Base-by-base conservation (phyloP, 2,888 invertebrate genomes). In the Lasiommata megera region DNA sequence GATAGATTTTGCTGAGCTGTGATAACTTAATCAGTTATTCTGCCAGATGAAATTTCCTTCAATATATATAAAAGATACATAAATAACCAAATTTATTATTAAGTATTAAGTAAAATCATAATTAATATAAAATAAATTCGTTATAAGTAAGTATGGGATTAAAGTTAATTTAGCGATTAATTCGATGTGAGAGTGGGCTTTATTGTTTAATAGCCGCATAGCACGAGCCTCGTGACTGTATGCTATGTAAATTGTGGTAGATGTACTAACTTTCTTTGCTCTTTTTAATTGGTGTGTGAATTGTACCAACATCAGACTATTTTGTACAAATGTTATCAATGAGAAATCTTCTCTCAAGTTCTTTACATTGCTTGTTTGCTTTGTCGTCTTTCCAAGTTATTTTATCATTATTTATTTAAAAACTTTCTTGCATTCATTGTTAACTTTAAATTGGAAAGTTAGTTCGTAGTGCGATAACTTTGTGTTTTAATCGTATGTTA, bases 211-310 rank as follows among this genome's bases (percentile, higher is more conserved):
- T 46, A 50, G 38, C 40, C 38, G 54, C 36, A 40, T 51, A 43
- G 37, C n/a, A 11, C 48, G 12, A 16, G 11, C 55, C 46, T 41
- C 54, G 51, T 54, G 48, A 41, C 51, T 51, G 36, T 48, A 53
- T 59, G 62, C 48, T 60, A 62, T 62, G 59, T 62, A 59, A 62
- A 62, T 59, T 40, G 56, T 31, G 17, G 17, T 40, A 18, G 9
- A 28, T 12, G 50, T 38, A 47, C 28, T 47, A 47, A 58, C 58
- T 61, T 61, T 61, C 60, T 58, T 54, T 12, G 44, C 34, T 17
- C 11, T 58, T 51, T 43, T 58, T 61, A 61, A 61, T 58, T 58
- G 16, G 40, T 61, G 51, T 58, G 58, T 47, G 60, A 60, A 60
- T 51, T 51, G 34, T 51, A 47, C 41, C 34, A 34, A 47, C 50